Base-by-base conservation (phyloP, 2,888 invertebrate genomes). In the Galeruca laticollis region DNA sequence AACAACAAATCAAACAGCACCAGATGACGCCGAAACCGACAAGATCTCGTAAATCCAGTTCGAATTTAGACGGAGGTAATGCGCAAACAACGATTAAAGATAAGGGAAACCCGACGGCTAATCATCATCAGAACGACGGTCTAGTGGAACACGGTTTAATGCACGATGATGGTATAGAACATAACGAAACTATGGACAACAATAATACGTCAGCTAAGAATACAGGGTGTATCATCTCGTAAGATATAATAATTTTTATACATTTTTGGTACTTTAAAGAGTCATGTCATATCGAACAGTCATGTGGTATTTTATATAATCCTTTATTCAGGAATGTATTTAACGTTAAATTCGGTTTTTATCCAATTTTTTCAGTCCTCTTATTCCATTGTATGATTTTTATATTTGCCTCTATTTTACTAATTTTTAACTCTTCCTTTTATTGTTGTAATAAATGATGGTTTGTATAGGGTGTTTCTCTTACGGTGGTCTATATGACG, bases 1-100 rank as follows among this genome's bases (percentile, higher is more conserved):
- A 88, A 73, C 84, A 86, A 73, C 88, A 88, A 77, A 87, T 87
- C 62, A 83, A 83, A 73, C 84, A 84, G 18, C 81, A 84, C 2
- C 80, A 83, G 0, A 83, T 83, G 3, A 80, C 82, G 5, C 76
- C 77, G n/a, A 75, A 73, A 59, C 81, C 83, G 31, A 73, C 15
- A 3, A 79, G 85, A 21, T 83, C 84, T 31, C 80, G 85, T 1
- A 83, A 83, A 69, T 79, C 81, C 63, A 86, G 85, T 77, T 82
- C 84, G 60, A 85, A 82, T 75, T 81, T 82, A 54, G 85, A 85
- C 69, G 75, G 61, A 31, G 52, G 61, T 26, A 68, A 52, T 47
- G 15, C 20, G 21, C 73, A 69, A n/a, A 40, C 57, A n/a, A 35
- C 68, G 10, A 69, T 71, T 8, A 81, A 78, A 66, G 82, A 82